A percentile compares a stretch with the other conserved stretches of the same genome.
Conservation (phyloP, 2,888 invertebrate genomes). For the Chesias legatella region DNA sequence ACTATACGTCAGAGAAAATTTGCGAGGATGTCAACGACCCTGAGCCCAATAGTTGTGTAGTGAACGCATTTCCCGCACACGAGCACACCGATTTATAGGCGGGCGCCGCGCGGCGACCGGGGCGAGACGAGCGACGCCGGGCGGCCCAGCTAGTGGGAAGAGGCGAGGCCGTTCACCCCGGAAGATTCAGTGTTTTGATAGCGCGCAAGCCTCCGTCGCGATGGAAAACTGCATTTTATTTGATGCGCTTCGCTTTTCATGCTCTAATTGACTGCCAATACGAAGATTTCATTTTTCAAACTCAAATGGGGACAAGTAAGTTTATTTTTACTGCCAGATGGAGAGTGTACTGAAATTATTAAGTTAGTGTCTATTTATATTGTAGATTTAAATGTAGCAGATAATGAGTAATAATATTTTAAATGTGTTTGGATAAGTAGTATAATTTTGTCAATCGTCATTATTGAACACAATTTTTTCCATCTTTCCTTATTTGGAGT, state of each 20-base stretch:
- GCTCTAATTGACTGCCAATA: slow-evolving; percentile 67
- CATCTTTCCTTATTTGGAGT: too few species aligned
- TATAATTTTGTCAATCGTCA: too few species aligned
- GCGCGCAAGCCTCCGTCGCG: slow-evolving; percentile 66
- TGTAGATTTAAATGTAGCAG: too few species aligned
- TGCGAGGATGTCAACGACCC: slow-evolving; percentile 70
- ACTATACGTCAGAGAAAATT: slow-evolving; percentile 49
- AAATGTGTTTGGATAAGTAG: too few species aligned
- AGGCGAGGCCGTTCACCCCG: slow-evolving; percentile 74
- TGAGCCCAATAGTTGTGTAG: slow-evolving; percentile 72
- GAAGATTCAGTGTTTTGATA: slow-evolving; percentile 81
- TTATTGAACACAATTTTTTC: too few species aligned
- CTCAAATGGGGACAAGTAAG: slow-evolving; percentile 4
- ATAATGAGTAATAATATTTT: too few species aligned
- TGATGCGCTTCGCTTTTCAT: slow-evolving; percentile 74
- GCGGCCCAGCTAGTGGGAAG: slow-evolving; percentile 54
- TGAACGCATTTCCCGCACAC: slow-evolving; percentile 76
- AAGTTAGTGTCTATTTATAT: too few species aligned
- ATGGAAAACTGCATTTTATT: slow-evolving; percentile 79
- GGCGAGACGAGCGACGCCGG: slow-evolving; percentile 52
- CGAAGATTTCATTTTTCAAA: slow-evolving; percentile 46
- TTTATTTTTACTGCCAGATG: not conserved
- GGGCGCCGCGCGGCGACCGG: slow-evolving; percentile 42
- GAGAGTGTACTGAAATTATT: too few species aligned
- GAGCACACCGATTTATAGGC: slow-evolving; percentile 68